A percentile compares a stretch with the other conserved stretches of the same genome.
Evolutionary conservation across 1,140 invertebrate genomes (phyloP).

Genomic region (Triops longicaudatus): DNA sequence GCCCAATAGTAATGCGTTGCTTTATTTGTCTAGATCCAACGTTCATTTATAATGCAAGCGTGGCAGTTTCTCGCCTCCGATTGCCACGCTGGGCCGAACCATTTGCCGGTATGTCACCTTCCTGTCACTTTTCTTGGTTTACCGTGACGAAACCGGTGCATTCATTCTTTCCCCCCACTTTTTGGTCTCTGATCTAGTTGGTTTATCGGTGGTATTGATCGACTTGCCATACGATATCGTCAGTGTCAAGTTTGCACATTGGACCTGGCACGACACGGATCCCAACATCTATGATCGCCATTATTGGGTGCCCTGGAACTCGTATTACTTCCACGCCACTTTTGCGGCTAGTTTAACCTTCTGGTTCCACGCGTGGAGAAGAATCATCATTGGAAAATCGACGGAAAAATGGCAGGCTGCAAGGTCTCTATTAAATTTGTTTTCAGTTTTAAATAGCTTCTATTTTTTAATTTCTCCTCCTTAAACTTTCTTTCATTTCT

Average conservation of each 20-base stretch:
- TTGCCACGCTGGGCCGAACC: slow-evolving; percentile 58
- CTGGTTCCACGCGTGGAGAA: slow-evolving; percentile 53
- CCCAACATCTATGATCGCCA: slow-evolving; percentile 67
- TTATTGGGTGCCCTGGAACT: slow-evolving; percentile 67
- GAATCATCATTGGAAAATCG: slow-evolving; percentile 44
- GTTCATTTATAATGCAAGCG: slow-evolving; percentile 63
- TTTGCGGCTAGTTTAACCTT: slow-evolving; percentile 63
- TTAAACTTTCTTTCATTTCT: no score
- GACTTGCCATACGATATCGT: slow-evolving; percentile 75
- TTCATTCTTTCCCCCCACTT: background rate
- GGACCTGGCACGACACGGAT: slow-evolving; percentile 80
- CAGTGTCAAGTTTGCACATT: slow-evolving; percentile 67
- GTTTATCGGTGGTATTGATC: slow-evolving; percentile 59
- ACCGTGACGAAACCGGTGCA: background rate
- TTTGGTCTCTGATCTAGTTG: slow-evolving; percentile 43
- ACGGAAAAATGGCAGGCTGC: slow-evolving; percentile 45
- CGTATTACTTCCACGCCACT: slow-evolving; percentile 69
- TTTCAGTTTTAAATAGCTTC: background rate
- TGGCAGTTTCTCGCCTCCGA: slow-evolving; percentile 53
- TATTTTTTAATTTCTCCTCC: no score
- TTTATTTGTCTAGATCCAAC: slow-evolving; percentile 53
- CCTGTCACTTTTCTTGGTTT: background rate
- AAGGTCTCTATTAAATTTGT: slow-evolving; percentile 35
- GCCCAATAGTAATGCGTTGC: no score
- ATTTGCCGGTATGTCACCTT: slow-evolving; percentile 46